Percentiles rank a stretch among this genome's conserved stretches.
Evolutionary conservation across 2,113 vertebrate genomes (phyloP).

Genomic region (Leucopsar rothschildi): DNA sequence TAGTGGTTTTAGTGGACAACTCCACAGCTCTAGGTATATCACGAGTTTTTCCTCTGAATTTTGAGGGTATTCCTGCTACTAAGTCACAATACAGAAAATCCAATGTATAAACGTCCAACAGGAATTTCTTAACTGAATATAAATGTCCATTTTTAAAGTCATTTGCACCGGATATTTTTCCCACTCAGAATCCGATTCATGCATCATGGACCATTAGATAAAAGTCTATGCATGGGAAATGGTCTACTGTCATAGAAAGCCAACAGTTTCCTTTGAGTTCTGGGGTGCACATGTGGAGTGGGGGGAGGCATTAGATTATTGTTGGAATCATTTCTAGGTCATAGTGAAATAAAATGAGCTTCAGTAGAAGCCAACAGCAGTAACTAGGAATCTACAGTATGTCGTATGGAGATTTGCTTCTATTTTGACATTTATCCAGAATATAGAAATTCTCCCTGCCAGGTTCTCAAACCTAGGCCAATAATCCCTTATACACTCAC

Average conservation of each 20-base stretch:
- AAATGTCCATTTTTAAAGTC: not conserved
- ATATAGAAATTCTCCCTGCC: slow-evolving; percentile 8
- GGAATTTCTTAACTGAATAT: not conserved
- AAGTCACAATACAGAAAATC: not conserved
- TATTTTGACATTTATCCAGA: slow-evolving; percentile 48
- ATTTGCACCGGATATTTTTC: not conserved
- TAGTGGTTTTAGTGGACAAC: not conserved
- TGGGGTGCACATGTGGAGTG: not conserved
- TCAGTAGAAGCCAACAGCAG: slow-evolving; percentile 14
- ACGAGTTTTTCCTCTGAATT: not conserved
- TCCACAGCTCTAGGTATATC: not conserved
- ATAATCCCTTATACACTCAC: not conserved
- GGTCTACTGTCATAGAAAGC: not conserved
- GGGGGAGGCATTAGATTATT: not conserved
- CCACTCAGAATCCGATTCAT: not conserved
- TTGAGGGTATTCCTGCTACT: not conserved
- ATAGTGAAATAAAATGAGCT: slow-evolving; percentile 23
- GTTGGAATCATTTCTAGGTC: slow-evolving; percentile 19
- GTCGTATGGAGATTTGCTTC: slow-evolving; percentile 27
- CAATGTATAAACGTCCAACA: not conserved
- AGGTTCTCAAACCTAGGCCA: slow-evolving; percentile 11
- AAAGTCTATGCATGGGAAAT: not conserved
- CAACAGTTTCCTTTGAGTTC: not conserved
- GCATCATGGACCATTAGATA: not conserved
- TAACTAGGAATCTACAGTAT: slow-evolving; percentile 37